Evolutionary conservation across 2,113 vertebrate genomes (phyloP).

Genomic region (Cololabis saira): DNA sequence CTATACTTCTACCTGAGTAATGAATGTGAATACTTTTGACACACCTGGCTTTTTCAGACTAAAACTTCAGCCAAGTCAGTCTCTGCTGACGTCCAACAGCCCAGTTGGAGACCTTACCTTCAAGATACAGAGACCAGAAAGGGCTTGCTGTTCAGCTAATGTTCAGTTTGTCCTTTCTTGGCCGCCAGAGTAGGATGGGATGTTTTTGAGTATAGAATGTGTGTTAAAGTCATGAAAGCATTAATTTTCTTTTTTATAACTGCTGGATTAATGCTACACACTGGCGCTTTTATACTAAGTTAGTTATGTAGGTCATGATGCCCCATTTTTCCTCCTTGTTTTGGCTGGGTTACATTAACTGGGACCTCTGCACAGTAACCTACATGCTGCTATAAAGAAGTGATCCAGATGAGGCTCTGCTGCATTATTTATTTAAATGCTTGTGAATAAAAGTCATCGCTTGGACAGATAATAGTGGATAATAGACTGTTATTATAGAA

Average conservation of each 20-base stretch:
- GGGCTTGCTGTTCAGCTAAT: background rate
- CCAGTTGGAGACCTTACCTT: too few species aligned
- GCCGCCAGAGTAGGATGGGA: background rate
- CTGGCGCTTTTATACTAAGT: slow-evolving; percentile 28
- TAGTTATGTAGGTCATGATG: slow-evolving; percentile 68
- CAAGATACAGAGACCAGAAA: background rate
- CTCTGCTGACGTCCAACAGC: too few species aligned
- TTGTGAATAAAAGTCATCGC: slow-evolving; percentile 14
- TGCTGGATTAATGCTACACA: background rate
- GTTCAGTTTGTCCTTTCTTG: background rate
- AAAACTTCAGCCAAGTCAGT: too few species aligned
- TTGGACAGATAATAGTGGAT: background rate
- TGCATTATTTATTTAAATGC: slow-evolving; percentile 51
- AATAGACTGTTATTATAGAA: slow-evolving; percentile 10
- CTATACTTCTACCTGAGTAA: too few species aligned
- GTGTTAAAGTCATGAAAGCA: background rate
- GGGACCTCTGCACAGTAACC: slow-evolving; percentile 52
- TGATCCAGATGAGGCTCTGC: slow-evolving; percentile 43
- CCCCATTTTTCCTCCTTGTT: slow-evolving; percentile 60
- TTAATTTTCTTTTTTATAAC: background rate
- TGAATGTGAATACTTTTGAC: too few species aligned
- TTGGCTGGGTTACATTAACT: slow-evolving; percentile 48
- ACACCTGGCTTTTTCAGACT: too few species aligned
- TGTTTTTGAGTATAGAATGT: background rate
- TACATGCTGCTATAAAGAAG: slow-evolving; percentile 60